phyloP scores from a whole-genome alignment of 2,888 invertebrate genomes.

The Ophion slaviceki region DNA sequence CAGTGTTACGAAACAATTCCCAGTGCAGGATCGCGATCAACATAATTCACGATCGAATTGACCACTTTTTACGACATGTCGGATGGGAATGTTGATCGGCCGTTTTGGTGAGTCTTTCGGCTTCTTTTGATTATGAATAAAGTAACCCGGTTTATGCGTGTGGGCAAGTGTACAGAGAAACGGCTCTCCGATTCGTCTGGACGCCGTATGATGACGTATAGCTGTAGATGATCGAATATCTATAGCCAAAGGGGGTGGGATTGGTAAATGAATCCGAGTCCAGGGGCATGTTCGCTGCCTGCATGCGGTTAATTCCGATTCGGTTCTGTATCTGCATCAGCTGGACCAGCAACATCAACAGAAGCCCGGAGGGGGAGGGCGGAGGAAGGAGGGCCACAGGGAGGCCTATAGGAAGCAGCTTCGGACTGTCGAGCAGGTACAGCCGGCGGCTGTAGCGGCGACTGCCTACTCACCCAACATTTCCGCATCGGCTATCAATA shows the following conservation, averaged over 20 bases:
- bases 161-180: slow-evolving; percentile 12
- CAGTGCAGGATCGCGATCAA: slow-evolving; percentile 6
- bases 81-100: not conserved
- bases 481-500: slow-evolving; percentile 72
- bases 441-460: slow-evolving; percentile 61
- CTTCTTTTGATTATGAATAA: slow-evolving; percentile 46
- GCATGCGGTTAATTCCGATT: slow-evolving; percentile 66
- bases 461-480: slow-evolving; percentile 67
- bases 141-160: slow-evolving; percentile 7
- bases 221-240: slow-evolving; percentile 13
- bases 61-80: slow-evolving; percentile 6
- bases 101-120: not conserved
- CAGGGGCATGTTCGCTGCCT: slow-evolving; percentile 55
- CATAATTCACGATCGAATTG: slow-evolving; percentile 33
- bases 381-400: slow-evolving; percentile 44
- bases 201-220: slow-evolving; percentile 2
- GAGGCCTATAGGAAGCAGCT: slow-evolving; percentile 58
- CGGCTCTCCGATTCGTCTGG: slow-evolving; percentile 28
- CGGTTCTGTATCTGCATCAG: slow-evolving; percentile 63
- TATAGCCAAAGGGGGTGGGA: slow-evolving; percentile 3
- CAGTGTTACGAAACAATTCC: slow-evolving; percentile 19
- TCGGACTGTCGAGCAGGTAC: slow-evolving; percentile 65
- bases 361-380: slow-evolving; percentile 44
- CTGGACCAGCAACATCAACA: slow-evolving; percentile 64
- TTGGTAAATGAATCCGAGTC: slow-evolving; percentile 63